A percentile compares a stretch with the other conserved stretches of the same genome.
Conservation (phyloP, 2,888 invertebrate genomes). For the Scaptomyza tumidula region DNA sequence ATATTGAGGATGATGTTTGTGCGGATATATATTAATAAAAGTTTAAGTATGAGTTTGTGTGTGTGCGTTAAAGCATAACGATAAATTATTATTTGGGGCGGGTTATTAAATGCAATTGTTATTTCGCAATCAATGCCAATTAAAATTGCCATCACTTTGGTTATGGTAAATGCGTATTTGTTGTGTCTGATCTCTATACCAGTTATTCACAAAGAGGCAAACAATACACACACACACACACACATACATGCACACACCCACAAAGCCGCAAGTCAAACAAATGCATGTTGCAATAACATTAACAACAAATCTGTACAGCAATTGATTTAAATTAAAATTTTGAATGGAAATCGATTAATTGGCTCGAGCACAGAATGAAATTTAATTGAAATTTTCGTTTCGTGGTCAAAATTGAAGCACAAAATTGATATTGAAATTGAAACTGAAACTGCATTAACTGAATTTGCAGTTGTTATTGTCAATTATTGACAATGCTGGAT, state of each 20-base stretch:
- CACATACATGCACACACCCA: slow-evolving; percentile 4
- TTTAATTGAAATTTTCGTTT: slow-evolving; percentile 64
- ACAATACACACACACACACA: not conserved
- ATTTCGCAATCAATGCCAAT: slow-evolving; percentile 72
- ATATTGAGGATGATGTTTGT: not conserved
- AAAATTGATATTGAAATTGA: slow-evolving; percentile 38
- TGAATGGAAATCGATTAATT: slow-evolving; percentile 71
- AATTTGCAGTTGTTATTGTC: slow-evolving; percentile 25
- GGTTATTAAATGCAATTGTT: slow-evolving; percentile 67
- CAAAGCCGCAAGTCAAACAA: slow-evolving; percentile 56
- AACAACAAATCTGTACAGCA: slow-evolving; percentile 48
- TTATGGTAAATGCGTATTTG: slow-evolving; percentile 63
- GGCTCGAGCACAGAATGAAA: slow-evolving; percentile 31
- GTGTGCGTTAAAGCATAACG: slow-evolving; percentile 2
- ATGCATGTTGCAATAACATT: slow-evolving; percentile 39
- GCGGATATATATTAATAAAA: not conserved
- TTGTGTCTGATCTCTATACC: slow-evolving; percentile 49
- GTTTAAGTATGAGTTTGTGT: not conserved
- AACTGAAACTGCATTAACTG: slow-evolving; percentile 66
- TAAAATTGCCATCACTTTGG: slow-evolving; percentile 61
- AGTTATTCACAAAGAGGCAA: not conserved
- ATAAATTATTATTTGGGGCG: slow-evolving; percentile 14
- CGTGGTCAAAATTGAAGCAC: slow-evolving; percentile 33
- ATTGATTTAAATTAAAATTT: slow-evolving; percentile 72
- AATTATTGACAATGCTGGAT: slow-evolving; percentile 49